Percentiles rank a stretch among this genome's conserved stretches.
phyloP scores from a whole-genome alignment of 2,113 vertebrate genomes.

The Ptilonorhynchus violaceus region DNA sequence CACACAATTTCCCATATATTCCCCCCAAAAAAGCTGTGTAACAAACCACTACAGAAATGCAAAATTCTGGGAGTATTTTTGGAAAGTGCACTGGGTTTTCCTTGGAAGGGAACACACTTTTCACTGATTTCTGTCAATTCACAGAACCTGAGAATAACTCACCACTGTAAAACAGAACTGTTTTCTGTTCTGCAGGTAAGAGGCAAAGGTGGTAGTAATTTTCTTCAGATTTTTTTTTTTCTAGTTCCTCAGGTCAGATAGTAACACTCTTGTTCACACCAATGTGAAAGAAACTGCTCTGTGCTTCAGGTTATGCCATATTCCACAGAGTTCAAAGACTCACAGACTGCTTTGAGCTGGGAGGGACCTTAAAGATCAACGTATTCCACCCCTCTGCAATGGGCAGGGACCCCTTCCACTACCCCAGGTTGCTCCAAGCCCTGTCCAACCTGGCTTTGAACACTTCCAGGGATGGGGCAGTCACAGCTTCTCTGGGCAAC shows the following conservation, averaged over 20 bases:
- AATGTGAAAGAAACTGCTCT: neutral
- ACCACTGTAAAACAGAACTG: conserved; percentile 35
- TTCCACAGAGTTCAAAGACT: neutral
- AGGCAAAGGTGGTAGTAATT: neutral
- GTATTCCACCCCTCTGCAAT: neutral
- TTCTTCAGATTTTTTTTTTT: neutral
- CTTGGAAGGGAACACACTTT: neutral
- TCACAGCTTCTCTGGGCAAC: neutral
- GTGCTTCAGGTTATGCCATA: neutral
- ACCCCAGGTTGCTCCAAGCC: neutral
- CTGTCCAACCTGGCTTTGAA: neutral
- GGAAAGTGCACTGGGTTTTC: neutral
- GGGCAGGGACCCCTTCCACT: neutral
- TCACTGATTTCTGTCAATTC: neutral
- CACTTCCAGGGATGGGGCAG: neutral
- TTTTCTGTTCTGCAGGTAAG: conserved; percentile 49
- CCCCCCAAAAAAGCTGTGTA: neutral
- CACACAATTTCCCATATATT: neutral
- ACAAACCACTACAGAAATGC: neutral
- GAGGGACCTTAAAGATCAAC: neutral
- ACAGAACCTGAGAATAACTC: conserved; percentile 52
- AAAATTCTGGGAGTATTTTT: neutral
- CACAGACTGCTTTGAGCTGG: neutral
- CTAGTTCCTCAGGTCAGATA: neutral
- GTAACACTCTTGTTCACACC: neutral